Conservation (phyloP, 2,888 invertebrate species). For the Lasioglossum lativentre region DNA sequence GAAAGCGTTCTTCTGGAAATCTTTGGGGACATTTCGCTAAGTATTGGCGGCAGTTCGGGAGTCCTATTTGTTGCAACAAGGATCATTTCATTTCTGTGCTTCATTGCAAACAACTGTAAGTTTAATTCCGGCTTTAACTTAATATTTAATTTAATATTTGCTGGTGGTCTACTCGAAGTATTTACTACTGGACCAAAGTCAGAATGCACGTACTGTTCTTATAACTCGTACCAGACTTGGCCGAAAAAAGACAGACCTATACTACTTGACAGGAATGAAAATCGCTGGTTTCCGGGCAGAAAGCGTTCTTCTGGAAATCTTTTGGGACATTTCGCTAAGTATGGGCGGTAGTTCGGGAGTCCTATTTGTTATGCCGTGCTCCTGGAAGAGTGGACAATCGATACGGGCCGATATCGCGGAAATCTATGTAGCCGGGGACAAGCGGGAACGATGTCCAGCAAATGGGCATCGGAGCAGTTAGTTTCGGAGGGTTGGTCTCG, state of each 20-base stretch:
- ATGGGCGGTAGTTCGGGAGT: background rate
- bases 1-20: background rate
- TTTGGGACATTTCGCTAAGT: background rate
- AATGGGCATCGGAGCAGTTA: conserved; percentile 46
- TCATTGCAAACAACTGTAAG: too few species aligned
- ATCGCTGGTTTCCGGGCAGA: too few species aligned
- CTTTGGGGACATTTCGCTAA: background rate
- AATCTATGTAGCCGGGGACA: conserved; percentile 28
- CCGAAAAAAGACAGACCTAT: background rate
- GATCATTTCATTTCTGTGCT: too few species aligned
- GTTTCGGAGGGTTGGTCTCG: conserved; percentile 32
- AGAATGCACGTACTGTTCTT: too few species aligned
- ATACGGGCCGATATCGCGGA: conserved; percentile 35
- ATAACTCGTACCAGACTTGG: background rate
- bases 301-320: background rate
- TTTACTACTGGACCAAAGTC: too few species aligned
- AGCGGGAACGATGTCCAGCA: conserved; percentile 7
- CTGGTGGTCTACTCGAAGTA: too few species aligned
- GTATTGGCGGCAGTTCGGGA: background rate
- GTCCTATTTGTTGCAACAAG: conserved; percentile 37
- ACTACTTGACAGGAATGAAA: background rate
- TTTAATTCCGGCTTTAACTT: background rate
- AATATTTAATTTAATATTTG: background rate
- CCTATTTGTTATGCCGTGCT: conserved; percentile 37
- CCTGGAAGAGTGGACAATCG: conserved; percentile 28